phyloP scores from a whole-genome alignment of 2,888 invertebrate genomes.

The Acleris literana region DNA sequence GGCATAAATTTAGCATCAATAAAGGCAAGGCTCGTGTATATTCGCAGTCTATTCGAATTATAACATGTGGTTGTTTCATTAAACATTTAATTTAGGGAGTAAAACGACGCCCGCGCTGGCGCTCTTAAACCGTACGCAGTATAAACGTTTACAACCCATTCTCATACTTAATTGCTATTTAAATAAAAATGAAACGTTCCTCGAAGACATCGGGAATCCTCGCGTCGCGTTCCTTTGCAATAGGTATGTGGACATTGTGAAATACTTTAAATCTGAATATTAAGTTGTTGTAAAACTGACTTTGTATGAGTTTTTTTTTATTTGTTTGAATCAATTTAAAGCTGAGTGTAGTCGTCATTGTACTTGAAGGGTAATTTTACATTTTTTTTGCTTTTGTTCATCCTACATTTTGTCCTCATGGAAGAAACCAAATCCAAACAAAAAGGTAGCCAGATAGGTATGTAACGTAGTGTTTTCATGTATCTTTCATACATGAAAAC shows the following conservation, averaged over 20 bases:
- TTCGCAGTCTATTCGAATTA: conserved; percentile 15
- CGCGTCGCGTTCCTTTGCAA: conserved; percentile 29
- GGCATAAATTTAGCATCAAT: background rate
- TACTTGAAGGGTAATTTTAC: too few relatives aligned
- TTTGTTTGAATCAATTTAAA: too few relatives aligned
- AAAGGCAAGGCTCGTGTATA: background rate
- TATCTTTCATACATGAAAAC: too few relatives aligned
- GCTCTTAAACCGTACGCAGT: conserved; percentile 68
- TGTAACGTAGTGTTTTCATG: too few relatives aligned
- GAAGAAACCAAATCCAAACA: too few relatives aligned
- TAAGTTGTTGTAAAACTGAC: too few relatives aligned
- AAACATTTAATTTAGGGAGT: conserved; percentile 57
- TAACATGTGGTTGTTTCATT: conserved; percentile 39
- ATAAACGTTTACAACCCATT: conserved; percentile 80
- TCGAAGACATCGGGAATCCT: conserved; percentile 68
- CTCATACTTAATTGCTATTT: conserved; percentile 81
- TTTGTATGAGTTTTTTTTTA: too few relatives aligned
- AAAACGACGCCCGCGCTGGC: conserved; percentile 62
- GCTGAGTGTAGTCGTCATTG: too few relatives aligned
- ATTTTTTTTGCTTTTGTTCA: too few relatives aligned
- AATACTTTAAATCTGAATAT: background rate
- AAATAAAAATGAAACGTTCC: conserved; percentile 80
- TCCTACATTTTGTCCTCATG: too few relatives aligned
- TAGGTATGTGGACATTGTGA: background rate
- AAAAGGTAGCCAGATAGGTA: too few relatives aligned